Percentiles rank a stretch among this genome's conserved stretches.
These are phyloP conservation scores for Xenentodon cancila DNA, from an alignment of 2,797 vertebrate species.

Conservation along the genomic window DNA sequence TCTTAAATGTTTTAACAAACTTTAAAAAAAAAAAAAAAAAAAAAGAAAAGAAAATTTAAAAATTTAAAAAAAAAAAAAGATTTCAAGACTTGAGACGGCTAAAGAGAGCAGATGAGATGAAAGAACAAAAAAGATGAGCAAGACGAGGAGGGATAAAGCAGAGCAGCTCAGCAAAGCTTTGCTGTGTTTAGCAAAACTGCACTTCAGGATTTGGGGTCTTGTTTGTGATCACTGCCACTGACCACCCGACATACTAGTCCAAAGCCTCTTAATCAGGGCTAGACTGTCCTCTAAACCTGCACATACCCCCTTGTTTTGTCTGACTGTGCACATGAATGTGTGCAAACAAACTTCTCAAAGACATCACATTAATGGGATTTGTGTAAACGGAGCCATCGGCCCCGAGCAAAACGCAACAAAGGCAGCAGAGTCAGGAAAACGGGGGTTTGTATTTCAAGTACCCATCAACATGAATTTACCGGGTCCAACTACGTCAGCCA, in stretches of 20 bases:
- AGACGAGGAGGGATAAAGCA: constrained; percentile 25
- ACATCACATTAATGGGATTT: constrained; percentile 71
- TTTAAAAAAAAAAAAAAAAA: too few relatives aligned
- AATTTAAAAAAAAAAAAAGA: background rate
- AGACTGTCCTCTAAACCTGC: constrained; percentile 55
- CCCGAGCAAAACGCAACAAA: constrained; percentile 25
- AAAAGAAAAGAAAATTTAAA: background rate
- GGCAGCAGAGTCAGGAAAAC: background rate
- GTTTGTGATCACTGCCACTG: constrained; percentile 14
- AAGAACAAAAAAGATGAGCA: constrained; percentile 33
- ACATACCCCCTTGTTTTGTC: constrained; percentile 48
- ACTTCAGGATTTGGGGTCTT: constrained; percentile 26
- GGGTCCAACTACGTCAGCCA: background rate
- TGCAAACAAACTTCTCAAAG: constrained; percentile 42
- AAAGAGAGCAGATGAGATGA: constrained; percentile 6
- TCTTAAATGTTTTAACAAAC: too few relatives aligned
- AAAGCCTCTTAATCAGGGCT: constrained; percentile 73
- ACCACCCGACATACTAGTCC: constrained; percentile 48
- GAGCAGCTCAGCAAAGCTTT: constrained; percentile 11
- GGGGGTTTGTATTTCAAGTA: constrained; percentile 23
- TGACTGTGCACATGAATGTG: constrained; percentile 31
- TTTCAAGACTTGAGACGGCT: constrained; percentile 23
- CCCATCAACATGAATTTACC: constrained; percentile 37
- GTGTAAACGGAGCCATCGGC: constrained; percentile 66
- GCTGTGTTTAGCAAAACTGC: constrained; percentile 29